These are phyloP conservation scores for Protodeltote pygarga DNA, from an alignment of 2,888 invertebrate species.

Conservation along the genomic window DNA sequence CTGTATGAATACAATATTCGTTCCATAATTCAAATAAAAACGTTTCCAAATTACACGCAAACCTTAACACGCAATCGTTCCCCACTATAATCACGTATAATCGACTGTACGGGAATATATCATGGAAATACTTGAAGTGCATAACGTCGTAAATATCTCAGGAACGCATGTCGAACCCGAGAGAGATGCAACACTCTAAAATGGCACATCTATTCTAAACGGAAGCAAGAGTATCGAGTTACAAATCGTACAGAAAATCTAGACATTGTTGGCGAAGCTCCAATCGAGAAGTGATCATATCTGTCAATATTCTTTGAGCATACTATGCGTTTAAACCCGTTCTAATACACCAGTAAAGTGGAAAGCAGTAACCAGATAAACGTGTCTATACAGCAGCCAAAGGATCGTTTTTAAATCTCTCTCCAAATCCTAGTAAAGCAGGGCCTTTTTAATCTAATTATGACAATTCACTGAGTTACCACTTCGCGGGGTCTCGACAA, in stretches of 20 bases:
- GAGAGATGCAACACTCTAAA: constrained; percentile 76
- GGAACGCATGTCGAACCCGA: constrained; percentile 74
- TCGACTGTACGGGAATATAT: constrained; percentile 49
- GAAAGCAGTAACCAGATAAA: constrained; percentile 55
- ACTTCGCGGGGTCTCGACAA: constrained; percentile 72
- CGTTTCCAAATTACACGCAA: constrained; percentile 39
- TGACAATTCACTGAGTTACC: constrained; percentile 76
- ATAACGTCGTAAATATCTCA: constrained; percentile 75
- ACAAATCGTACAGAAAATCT: constrained; percentile 83
- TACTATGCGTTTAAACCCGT: constrained; percentile 75
- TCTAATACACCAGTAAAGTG: constrained; percentile 41
- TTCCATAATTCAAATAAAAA: constrained; percentile 44
- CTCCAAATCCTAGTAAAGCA: constrained; percentile 62
- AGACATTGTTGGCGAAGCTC: constrained; percentile 81
- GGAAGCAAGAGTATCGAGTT: constrained; percentile 79
- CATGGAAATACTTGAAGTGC: constrained; percentile 67
- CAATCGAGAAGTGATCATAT: constrained; percentile 86
- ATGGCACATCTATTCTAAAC: constrained; percentile 83
- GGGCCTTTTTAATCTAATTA: constrained; percentile 76
- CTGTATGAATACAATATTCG: constrained; percentile 49
- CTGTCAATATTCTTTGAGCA: constrained; percentile 84
- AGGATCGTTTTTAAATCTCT: constrained; percentile 47
- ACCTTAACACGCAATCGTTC: constrained; percentile 46
- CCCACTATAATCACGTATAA: constrained; percentile 39
- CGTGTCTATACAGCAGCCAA: constrained; percentile 37